phyloP scores from a whole-genome alignment of 2,113 vertebrate genomes.

The Mus spicilegus region DNA sequence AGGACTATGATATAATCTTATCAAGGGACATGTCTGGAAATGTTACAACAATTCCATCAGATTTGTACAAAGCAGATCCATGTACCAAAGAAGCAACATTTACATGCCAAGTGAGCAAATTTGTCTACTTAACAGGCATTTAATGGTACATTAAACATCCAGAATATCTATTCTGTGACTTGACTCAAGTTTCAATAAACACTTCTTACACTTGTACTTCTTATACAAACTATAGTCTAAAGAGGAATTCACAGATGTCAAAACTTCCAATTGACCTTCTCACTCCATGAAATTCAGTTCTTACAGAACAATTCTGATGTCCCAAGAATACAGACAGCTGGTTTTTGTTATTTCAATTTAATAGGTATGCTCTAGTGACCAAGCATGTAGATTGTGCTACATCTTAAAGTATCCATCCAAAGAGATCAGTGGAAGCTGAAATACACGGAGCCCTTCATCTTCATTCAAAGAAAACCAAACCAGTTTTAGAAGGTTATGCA shows the following conservation, averaged over 20 bases:
- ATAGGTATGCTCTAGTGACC: neutral
- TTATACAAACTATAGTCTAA: neutral
- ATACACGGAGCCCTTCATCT: neutral
- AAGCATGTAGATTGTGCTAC: neutral
- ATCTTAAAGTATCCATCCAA: neutral
- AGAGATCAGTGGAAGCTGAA: neutral
- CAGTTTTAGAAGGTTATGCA: neutral
- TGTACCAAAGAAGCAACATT: neutral
- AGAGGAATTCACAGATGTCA: slow-evolving; percentile 26
- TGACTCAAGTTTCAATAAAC: slow-evolving; percentile 35
- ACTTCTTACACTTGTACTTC: neutral
- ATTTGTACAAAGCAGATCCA: neutral
- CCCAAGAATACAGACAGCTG: neutral
- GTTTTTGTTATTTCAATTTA: neutral
- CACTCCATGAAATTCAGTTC: neutral
- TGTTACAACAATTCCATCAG: neutral
- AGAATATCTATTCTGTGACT: slow-evolving; percentile 55
- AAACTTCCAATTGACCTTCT: neutral
- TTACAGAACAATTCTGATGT: neutral
- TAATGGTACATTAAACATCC: slow-evolving; percentile 31
- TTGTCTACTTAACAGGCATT: slow-evolving; percentile 25
- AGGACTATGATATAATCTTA: neutral
- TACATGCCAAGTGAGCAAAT: neutral
- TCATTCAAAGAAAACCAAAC: neutral
- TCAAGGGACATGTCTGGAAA: neutral